Evolutionary conservation across 2,113 vertebrate species (phyloP), one percentile per base, ranked within the genome.

Genomic region (Trachemys scripta): DNA sequence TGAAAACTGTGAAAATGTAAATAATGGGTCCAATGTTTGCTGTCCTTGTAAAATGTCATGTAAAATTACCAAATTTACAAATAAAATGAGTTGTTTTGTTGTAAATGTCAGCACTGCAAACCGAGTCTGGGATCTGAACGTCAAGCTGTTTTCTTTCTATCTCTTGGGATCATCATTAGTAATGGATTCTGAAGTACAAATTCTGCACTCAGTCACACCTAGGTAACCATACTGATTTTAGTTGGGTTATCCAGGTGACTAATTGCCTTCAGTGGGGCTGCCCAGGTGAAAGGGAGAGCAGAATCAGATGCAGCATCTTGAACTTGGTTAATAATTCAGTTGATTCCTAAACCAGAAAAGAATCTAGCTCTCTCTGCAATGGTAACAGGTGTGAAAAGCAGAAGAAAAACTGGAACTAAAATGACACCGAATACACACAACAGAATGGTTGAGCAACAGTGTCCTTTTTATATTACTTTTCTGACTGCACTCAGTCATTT

Each of bases 401-500:
- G 54, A 80, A 89, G 62, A 69, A 87, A 14, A 0, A 3, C 62
- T 79, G 78, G 84, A 80, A 75, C 2, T 14, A 56, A 24, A 82
- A 38, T 35, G 24, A 0, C 47, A 6, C 17, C 0, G 16, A 88
- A 79, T 22, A 54, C 12, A 8, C 84, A 69, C 65, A 82, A 51
- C 51, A 59, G 42, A 85, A 51, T 0, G n/a, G 5, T 25, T 49
- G 79, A 90, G n/a, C 45, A 72, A 87, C 25, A 82, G 38, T 1
- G 0, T 27, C 72, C 1, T 0, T 56, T 92, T 92, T 10, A 9
- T 53, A 25, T 45, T 69, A 29, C 0, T 0, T 50, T 29, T 80
- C 50, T 11, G 81, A 45, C 4, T 79, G 5, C 79, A 89, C 62
- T 72, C 2, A 1, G n/a, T 87, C 89, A 19, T 54, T 59, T 35